phyloP scores from a whole-genome alignment of 2,113 vertebrate genomes.

The Eudyptes chrysolophus region DNA sequence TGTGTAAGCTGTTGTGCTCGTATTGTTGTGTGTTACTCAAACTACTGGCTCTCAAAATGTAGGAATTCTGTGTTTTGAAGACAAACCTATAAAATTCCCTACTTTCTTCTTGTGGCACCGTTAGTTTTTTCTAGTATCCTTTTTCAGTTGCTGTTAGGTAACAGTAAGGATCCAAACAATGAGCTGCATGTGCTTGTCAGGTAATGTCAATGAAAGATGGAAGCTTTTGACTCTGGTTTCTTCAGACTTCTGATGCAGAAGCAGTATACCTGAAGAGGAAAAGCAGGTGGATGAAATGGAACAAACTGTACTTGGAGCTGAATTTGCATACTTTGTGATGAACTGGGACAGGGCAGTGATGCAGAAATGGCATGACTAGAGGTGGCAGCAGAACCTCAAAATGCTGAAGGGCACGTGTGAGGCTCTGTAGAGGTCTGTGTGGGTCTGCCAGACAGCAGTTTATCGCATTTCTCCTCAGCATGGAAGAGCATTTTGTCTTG shows the following conservation, averaged over 20 bases:
- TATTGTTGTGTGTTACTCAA: not conserved
- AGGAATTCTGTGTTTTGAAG: not conserved
- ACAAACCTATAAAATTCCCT: not conserved
- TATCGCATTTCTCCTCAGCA: not conserved
- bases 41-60: not conserved
- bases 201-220: not conserved
- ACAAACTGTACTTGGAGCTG: not conserved
- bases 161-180: not conserved
- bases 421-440: not conserved
- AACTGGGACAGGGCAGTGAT: not conserved
- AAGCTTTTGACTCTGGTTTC: not conserved
- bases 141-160: not conserved
- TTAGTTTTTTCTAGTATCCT: not conserved
- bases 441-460: not conserved
- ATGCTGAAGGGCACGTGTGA: not conserved
- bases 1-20: not conserved
- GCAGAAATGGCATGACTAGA: not conserved
- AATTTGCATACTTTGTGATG: not conserved
- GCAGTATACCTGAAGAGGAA: not conserved
- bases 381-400: not conserved
- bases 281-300: not conserved
- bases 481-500: not conserved
- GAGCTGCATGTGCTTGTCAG: not conserved
- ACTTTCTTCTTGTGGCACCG: not conserved
- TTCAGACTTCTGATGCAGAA: not conserved